These are phyloP conservation scores for Phaetusa simplex DNA, from an alignment of 2,113 vertebrate species.

Conservation along the genomic window DNA sequence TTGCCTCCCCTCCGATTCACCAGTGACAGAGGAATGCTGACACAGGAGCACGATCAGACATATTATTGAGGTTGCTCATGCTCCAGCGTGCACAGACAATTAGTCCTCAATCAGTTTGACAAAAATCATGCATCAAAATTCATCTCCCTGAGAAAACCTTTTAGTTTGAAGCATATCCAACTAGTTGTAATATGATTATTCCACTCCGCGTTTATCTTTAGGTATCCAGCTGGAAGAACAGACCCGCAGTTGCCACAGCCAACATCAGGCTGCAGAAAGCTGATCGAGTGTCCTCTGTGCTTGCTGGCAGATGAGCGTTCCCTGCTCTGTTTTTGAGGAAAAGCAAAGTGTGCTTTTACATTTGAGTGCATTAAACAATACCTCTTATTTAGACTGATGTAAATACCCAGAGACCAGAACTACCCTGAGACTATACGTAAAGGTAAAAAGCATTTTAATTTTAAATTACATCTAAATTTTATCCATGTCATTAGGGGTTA, in stretches of 20 bases:
- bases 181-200: slow-evolving; percentile 25
- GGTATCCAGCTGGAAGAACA: slow-evolving; percentile 2
- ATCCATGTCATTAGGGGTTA: background rate
- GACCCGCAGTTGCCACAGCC: background rate
- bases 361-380: background rate
- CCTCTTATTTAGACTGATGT: background rate
- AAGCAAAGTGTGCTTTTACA: background rate
- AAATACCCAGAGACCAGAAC: background rate
- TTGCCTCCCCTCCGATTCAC: background rate
- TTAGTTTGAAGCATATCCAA: background rate
- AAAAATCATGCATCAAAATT: background rate
- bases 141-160: background rate
- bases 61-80: background rate
- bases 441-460: background rate
- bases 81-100: background rate
- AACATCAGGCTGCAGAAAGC: background rate
- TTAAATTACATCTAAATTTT: background rate
- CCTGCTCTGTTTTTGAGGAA: background rate
- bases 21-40: background rate
- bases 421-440: background rate
- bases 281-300: background rate
- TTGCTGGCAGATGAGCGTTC: background rate
- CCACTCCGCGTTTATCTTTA: background rate
- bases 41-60: background rate
- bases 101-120: background rate